These are phyloP conservation scores for Drosophila yakuba DNA, from an alignment of 1,140 invertebrate species.

Conservation along the genomic window DNA sequence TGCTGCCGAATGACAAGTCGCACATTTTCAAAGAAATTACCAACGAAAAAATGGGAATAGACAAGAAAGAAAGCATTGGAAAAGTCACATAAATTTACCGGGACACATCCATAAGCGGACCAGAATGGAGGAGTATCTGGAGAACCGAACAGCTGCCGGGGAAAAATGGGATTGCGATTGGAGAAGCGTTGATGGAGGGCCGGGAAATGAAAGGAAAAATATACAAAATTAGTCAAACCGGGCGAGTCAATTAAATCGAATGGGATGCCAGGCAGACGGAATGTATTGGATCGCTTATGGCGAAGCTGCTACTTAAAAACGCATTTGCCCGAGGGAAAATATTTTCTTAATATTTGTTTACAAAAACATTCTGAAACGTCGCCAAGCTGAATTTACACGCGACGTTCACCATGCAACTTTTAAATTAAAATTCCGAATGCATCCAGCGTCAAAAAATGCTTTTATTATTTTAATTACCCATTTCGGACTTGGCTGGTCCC, in stretches of 20 bases:
- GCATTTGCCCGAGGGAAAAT: slow-evolving; percentile 52
- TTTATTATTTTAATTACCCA: slow-evolving; percentile 84
- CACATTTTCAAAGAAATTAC: slow-evolving; percentile 82
- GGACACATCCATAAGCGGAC: slow-evolving; percentile 48
- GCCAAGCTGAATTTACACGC: slow-evolving; percentile 61
- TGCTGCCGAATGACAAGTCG: slow-evolving; percentile 78
- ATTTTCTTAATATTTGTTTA: slow-evolving; percentile 70
- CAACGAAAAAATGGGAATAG: slow-evolving; percentile 31
- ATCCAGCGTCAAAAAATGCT: slow-evolving; percentile 69
- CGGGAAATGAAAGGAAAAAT: slow-evolving; percentile 10
- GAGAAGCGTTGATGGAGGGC: slow-evolving; percentile 54
- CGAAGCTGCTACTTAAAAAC: slow-evolving; percentile 60
- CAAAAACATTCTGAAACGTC: slow-evolving; percentile 71
- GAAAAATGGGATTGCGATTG: neutral
- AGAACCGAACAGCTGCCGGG: slow-evolving; percentile 53
- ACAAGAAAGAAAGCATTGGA: slow-evolving; percentile 59
- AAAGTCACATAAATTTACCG: slow-evolving; percentile 70
- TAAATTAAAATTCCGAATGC: slow-evolving; percentile 78
- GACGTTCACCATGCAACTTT: slow-evolving; percentile 54
- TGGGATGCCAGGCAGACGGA: slow-evolving; percentile 47
- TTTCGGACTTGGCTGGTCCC: slow-evolving; percentile 65
- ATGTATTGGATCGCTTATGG: slow-evolving; percentile 37
- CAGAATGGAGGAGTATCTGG: slow-evolving; percentile 37
- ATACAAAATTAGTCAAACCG: slow-evolving; percentile 74
- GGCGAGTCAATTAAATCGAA: slow-evolving; percentile 73